Conservation (phyloP, 2,888 invertebrate genomes). For the Epinotia demarniana region DNA sequence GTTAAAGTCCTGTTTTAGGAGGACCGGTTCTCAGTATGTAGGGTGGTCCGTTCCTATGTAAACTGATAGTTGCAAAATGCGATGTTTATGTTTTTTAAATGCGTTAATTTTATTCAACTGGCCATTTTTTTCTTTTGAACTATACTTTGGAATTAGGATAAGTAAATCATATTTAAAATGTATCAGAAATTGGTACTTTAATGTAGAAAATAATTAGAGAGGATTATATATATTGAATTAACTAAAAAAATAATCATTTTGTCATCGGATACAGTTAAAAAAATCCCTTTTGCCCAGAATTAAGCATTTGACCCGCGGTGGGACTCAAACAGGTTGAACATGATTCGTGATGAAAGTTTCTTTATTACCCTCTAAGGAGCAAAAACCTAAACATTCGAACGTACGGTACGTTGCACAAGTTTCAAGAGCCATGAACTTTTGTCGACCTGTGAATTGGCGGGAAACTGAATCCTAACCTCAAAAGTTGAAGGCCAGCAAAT, state of each 20-base stretch:
- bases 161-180: too few species aligned
- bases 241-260: too few species aligned
- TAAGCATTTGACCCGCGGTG: too few species aligned
- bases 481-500: slow-evolving; percentile 33
- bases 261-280: too few species aligned
- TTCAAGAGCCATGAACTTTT: slow-evolving; percentile 14
- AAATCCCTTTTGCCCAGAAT: too few species aligned
- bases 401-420: neutral
- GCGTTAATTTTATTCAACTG: slow-evolving; percentile 5
- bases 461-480: slow-evolving; percentile 28
- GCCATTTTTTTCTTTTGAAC: neutral
- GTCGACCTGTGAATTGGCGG: slow-evolving; percentile 13
- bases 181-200: neutral
- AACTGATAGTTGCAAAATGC: slow-evolving; percentile 28
- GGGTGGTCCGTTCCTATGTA: slow-evolving; percentile 33
- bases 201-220: neutral
- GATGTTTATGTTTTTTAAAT: slow-evolving; percentile 30
- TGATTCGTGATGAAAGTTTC: too few species aligned
- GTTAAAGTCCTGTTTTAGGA: slow-evolving; percentile 39
- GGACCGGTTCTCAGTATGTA: slow-evolving; percentile 33
- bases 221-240: too few species aligned
- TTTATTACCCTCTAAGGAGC: neutral
- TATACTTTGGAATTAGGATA: too few species aligned
- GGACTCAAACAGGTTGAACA: too few species aligned
- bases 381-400: neutral